Conservation (phyloP, 2,797 vertebrate species). For the Jordanella pulchra region DNA sequence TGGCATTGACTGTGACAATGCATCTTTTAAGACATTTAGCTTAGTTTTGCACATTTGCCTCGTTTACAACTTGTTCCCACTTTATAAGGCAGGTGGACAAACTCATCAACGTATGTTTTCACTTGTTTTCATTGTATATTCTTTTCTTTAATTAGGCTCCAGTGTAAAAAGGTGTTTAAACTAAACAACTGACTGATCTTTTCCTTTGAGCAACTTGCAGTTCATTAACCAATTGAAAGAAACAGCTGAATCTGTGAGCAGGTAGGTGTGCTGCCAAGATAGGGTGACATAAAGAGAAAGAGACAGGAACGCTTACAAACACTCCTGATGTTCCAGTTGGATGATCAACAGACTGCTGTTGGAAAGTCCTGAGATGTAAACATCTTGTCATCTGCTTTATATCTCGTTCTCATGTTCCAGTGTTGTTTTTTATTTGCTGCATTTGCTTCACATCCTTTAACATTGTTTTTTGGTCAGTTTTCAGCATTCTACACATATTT, state of each 20-base stretch:
- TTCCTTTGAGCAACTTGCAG: not conserved
- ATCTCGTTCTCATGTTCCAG: not conserved
- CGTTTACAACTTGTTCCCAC: no score
- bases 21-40: no score
- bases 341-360: not conserved
- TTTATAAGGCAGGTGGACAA: no score
- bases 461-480: not conserved
- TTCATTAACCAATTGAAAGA: not conserved
- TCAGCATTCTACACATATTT: not conserved
- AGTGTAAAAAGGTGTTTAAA: not conserved
- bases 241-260: not conserved
- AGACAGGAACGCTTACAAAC: not conserved
- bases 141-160: not conserved
- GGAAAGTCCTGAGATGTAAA: not conserved
- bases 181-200: not conserved
- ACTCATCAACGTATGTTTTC: no score
- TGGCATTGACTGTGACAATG: no score
- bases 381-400: not conserved
- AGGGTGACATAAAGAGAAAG: not conserved
- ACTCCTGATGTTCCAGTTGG: constrained; percentile 1
- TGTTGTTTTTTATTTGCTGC: not conserved
- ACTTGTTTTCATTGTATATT: no score
- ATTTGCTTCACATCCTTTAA: not conserved
- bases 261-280: not conserved
- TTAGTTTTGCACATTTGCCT: no score